These are phyloP conservation scores for Papilio polyxenes DNA, from an alignment of 1,140 invertebrate species.

Conservation along the genomic window DNA sequence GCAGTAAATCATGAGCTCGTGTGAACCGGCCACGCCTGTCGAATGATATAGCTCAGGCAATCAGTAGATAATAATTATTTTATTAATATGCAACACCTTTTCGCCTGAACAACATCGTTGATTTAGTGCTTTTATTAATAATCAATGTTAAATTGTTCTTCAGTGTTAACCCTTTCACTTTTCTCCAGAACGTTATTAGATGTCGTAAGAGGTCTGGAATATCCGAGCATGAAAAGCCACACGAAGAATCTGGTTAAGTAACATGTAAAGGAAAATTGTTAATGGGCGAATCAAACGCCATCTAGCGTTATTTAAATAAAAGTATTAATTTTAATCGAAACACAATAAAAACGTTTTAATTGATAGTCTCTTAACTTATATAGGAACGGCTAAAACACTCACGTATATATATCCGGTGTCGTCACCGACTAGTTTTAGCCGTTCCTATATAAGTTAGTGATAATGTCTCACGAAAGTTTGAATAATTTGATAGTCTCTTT, in stretches of 20 bases:
- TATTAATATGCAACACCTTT: conserved; percentile 60
- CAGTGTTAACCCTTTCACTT: conserved; percentile 37
- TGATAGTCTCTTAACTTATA: too few species aligned
- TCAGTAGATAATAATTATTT: conserved; percentile 63
- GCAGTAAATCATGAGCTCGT: conserved; percentile 56
- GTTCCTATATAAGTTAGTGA: too few species aligned
- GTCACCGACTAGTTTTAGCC: too few species aligned
- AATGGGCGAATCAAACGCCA: not conserved
- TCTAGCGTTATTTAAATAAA: not conserved
- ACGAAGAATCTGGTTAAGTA: not conserved
- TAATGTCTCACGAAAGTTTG: too few species aligned
- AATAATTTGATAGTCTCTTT: too few species aligned
- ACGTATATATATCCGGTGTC: too few species aligned
- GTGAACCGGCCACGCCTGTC: conserved; percentile 60
- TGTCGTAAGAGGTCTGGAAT: not conserved
- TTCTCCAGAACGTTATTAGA: conserved; percentile 27
- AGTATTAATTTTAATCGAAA: not conserved
- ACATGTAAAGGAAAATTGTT: not conserved
- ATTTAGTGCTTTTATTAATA: conserved; percentile 53
- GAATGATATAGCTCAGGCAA: conserved; percentile 54
- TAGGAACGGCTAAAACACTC: too few species aligned
- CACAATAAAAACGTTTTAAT: not conserved
- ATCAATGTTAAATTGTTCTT: conserved; percentile 37
- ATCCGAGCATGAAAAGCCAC: not conserved
- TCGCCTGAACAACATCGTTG: conserved; percentile 45